Percentiles rank a stretch among this genome's conserved stretches.
These are phyloP conservation scores for Cryptocephalus moraei DNA, from an alignment of 2,888 invertebrate species.

Conservation along the genomic window DNA sequence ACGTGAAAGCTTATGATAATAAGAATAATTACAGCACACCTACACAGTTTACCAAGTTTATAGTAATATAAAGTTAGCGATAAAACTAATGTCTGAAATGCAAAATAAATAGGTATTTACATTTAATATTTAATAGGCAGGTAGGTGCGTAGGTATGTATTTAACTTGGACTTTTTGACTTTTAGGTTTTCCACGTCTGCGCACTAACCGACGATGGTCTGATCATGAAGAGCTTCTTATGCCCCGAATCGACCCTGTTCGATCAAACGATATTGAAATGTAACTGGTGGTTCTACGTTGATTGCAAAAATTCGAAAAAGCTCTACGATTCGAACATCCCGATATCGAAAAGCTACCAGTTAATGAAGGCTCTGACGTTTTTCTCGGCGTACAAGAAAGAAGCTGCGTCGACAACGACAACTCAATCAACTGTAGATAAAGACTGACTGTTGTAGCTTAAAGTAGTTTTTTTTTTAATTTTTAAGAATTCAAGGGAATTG, in stretches of 20 bases:
- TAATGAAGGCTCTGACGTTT: constrained; percentile 83
- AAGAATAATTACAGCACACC: no score
- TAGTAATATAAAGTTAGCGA: no score
- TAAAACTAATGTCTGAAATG: no score
- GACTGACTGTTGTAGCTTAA: constrained; percentile 8
- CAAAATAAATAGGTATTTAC: no score
- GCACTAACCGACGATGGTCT: constrained; percentile 80
- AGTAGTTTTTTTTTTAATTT: neutral
- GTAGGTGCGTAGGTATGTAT: neutral
- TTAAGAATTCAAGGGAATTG: no score
- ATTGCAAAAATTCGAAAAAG: constrained; percentile 70
- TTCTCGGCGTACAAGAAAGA: constrained; percentile 77
- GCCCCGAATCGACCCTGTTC: constrained; percentile 83
- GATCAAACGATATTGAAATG: constrained; percentile 86
- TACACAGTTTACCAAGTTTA: no score
- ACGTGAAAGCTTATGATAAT: no score
- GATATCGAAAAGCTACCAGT: constrained; percentile 81
- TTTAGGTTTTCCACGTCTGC: constrained; percentile 83
- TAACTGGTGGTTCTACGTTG: constrained; percentile 92
- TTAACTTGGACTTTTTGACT: constrained; percentile 11
- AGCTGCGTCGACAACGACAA: constrained; percentile 3
- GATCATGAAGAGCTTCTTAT: constrained; percentile 84
- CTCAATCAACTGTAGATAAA: constrained; percentile 13
- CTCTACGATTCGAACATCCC: constrained; percentile 85
- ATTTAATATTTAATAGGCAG: no score